Base-by-base conservation (phyloP, 23 tunicate genomes). In the Halocynthia roretzi region DNA sequence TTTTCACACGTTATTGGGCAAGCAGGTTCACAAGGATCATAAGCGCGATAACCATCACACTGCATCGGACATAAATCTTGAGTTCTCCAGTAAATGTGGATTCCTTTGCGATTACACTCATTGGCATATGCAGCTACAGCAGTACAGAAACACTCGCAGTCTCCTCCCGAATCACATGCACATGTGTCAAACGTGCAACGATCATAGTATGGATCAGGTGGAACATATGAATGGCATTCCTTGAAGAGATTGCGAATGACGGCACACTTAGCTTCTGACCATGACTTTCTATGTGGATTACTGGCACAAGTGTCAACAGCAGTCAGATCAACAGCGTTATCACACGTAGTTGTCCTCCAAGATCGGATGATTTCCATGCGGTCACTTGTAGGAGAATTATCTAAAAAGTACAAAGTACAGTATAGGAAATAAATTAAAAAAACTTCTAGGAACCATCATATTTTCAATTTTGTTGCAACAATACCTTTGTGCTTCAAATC, bases 31-130 rank as follows among this genome's bases (percentile, higher is more conserved):
- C 98, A 92, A 11, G 98, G 98, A 72, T 86, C 89, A 66, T 92
- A 92, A 6, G 82, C 70, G 22, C 98, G 84, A 54, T 92, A 92
- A 9, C 98, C 98, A 61, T 92, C 98, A 63, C 91, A 85, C 72
- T 92, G 98, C 31, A 92, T 92, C 51, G 98, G 98, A 52, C 98
- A 92, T 92, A 92, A 82, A 71, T 92, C 98, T 60, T 86, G 91
- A 9, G 87, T 86, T 66, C 98, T 76, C 98, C 98, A 92, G 83
- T 92, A 92, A 5, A 90, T 83, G 61, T 85, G 88, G 11, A 77
- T 92, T 8, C 98, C 98, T 17, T 92, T 90, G 10, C 86, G 75
- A 83, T 92, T 92, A 76, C 98, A 92, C 56, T 86, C 98, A 70
- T 92, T 90, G 44, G 98, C 98, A 75, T 92, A 92, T 9, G 98